Evolutionary conservation across 2,113 vertebrate genomes (phyloP).

Genomic region (Limnothrissa miodon): DNA sequence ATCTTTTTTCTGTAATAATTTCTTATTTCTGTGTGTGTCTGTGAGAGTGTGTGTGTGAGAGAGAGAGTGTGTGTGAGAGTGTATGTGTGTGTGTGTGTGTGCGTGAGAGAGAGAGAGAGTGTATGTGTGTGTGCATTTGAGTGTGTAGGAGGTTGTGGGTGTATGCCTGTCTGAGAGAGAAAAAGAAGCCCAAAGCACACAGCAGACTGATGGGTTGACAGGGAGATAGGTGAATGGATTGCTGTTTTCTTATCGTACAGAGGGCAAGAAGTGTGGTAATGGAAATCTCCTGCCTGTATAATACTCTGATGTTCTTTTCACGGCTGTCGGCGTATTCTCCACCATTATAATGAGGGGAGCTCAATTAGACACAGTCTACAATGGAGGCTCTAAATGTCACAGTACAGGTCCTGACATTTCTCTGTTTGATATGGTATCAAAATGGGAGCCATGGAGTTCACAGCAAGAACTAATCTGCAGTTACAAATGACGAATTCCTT

Average conservation of each 20-base stretch:
- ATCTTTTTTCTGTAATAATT: background rate
- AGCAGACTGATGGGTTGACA: background rate
- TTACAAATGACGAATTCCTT: slow-evolving; percentile 60
- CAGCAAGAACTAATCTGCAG: slow-evolving; percentile 60
- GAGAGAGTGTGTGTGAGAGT: too few species aligned
- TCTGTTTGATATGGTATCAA: slow-evolving; percentile 70
- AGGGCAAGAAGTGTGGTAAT: slow-evolving; percentile 12
- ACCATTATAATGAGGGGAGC: slow-evolving; percentile 69
- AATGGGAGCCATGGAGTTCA: slow-evolving; percentile 62
- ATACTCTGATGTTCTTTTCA: slow-evolving; percentile 49
- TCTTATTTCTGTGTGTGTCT: background rate
- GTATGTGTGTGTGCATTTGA: too few species aligned
- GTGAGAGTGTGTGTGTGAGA: too few species aligned
- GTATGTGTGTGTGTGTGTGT: background rate
- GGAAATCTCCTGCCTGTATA: slow-evolving; percentile 11
- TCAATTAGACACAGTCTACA: slow-evolving; percentile 72
- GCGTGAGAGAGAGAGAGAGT: too few species aligned
- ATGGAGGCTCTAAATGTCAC: slow-evolving; percentile 69
- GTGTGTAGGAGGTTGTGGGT: too few species aligned
- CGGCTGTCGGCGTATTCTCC: slow-evolving; percentile 51
- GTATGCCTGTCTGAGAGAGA: background rate
- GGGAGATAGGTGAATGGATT: background rate
- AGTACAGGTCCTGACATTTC: slow-evolving; percentile 72
- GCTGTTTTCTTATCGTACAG: background rate
- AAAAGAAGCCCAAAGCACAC: background rate